A percentile compares a stretch with the other conserved stretches of the same genome.
Conservation (phyloP, 2,888 invertebrate species). For the Trichogramma evanescens region DNA sequence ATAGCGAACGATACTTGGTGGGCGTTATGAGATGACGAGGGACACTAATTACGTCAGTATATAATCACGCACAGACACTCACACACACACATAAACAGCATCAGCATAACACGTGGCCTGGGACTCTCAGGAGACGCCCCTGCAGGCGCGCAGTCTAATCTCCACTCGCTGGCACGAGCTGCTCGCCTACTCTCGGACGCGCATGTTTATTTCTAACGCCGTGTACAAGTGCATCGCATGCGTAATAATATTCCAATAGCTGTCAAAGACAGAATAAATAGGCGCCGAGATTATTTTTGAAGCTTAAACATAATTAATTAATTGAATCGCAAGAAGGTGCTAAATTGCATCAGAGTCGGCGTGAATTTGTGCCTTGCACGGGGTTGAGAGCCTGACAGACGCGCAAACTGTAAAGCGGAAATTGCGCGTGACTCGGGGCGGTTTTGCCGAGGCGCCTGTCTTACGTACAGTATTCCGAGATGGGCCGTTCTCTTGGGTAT, state of each 20-base stretch:
- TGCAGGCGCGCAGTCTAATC: not conserved
- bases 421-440: conserved; percentile 20
- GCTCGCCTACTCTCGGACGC: not conserved
- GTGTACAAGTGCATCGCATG: too few species aligned
- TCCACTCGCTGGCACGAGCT: conserved; percentile 6
- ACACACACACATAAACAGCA: too few species aligned
- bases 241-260: not conserved
- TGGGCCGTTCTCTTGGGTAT: conserved; percentile 24
- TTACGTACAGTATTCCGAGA: conserved; percentile 29
- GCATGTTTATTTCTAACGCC: too few species aligned
- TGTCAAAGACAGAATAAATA: not conserved
- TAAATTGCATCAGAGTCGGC: too few species aligned
- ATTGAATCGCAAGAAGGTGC: too few species aligned
- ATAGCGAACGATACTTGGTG: conserved; percentile 28
- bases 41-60: conserved; percentile 12
- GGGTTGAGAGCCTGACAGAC: not conserved
- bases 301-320: too few species aligned
- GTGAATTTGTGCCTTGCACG: too few species aligned
- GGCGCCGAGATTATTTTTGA: not conserved
- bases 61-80: too few species aligned
- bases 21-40: conserved; percentile 27
- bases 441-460: conserved; percentile 20
- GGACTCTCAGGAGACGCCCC: conserved; percentile 40
- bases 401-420: conserved; percentile 10
- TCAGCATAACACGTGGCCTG: conserved; percentile 39